These are phyloP conservation scores for Camelus dromedarius DNA, from an alignment of 2,113 vertebrate genomes.

Conservation along the genomic window DNA sequence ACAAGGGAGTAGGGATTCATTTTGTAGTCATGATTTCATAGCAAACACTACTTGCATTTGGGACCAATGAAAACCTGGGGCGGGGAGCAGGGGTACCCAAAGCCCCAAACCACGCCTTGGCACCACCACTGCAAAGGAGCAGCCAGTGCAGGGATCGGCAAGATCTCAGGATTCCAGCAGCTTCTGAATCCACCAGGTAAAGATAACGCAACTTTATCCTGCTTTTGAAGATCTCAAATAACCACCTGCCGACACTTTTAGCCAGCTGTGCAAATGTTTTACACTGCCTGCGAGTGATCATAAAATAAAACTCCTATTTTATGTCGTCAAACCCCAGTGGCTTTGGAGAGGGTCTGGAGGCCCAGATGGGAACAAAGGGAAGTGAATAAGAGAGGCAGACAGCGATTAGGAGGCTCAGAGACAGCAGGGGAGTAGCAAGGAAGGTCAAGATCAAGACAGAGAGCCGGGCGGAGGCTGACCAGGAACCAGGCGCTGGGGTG, in stretches of 20 bases:
- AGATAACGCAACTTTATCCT: background rate
- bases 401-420: conserved; percentile 6
- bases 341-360: background rate
- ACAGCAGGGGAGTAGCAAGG: background rate
- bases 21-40: background rate
- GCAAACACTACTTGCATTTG: background rate
- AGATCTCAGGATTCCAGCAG: background rate
- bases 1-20: background rate
- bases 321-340: background rate
- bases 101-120: background rate
- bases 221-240: background rate
- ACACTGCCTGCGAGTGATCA: background rate
- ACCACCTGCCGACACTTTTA: background rate
- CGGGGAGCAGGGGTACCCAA: background rate
- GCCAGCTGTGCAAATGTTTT: background rate
- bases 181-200: background rate
- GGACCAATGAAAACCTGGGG: background rate
- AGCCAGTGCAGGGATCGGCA: background rate
- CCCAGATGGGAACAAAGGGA: background rate
- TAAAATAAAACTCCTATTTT: conserved; percentile 12
- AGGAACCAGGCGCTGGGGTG: background rate
- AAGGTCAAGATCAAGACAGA: background rate
- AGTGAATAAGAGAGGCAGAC: background rate
- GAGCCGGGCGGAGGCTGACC: background rate
- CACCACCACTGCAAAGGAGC: background rate